phyloP scores from a whole-genome alignment of 2,888 invertebrate genomes.

The Erebia ligea region DNA sequence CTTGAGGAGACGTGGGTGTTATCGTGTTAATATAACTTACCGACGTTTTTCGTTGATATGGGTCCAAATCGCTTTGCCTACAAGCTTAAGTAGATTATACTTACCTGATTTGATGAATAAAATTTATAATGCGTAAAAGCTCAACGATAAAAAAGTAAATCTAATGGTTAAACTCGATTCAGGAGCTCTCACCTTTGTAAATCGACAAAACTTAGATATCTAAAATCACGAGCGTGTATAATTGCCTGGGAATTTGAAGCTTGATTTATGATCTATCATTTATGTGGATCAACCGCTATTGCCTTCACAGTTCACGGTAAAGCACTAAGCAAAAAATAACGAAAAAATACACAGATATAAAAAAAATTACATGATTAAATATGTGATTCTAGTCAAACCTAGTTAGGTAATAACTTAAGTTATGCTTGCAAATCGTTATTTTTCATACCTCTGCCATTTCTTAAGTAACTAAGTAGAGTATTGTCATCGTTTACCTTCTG shows the following conservation, averaged over 20 bases:
- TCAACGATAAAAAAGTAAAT: neutral
- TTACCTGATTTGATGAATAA: neutral
- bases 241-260: slow-evolving; percentile 53
- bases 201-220: slow-evolving; percentile 35
- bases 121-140: neutral
- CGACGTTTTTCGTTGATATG: slow-evolving; percentile 4
- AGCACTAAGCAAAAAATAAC: neutral
- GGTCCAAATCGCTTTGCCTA: neutral
- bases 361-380: neutral
- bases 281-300: slow-evolving; percentile 51
- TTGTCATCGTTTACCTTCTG: slow-evolving; percentile 3
- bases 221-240: slow-evolving; percentile 51
- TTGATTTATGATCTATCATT: slow-evolving; percentile 53
- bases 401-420: neutral
- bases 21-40: neutral
- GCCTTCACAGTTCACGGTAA: slow-evolving; percentile 45
- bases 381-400: neutral
- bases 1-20: neutral
- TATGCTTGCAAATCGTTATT: neutral
- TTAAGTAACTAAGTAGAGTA: slow-evolving; percentile 4
- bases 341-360: neutral
- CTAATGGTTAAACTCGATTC: slow-evolving; percentile 30
- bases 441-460: neutral
- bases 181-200: slow-evolving; percentile 29
- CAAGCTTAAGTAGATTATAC: neutral